Conservation (phyloP, 2,797 vertebrate species). For the Gastrophryne carolinensis region DNA sequence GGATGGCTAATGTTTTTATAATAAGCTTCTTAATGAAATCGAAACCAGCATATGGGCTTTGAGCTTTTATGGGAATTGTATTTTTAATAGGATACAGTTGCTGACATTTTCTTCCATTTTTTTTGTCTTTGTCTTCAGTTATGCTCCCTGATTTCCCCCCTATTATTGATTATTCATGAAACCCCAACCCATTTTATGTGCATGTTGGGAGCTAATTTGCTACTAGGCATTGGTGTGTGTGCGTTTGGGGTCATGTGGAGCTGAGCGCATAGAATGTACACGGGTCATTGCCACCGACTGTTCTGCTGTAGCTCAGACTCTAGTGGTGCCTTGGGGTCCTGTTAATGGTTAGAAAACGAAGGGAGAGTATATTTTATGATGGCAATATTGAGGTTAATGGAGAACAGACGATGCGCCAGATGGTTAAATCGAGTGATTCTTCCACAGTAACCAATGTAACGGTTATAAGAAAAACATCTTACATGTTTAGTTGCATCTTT, state of each 20-base stretch:
- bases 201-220: conserved; percentile 6
- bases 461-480: no score
- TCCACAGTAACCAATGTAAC: not conserved
- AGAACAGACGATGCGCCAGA: conserved; percentile 13
- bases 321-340: not conserved
- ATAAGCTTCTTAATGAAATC: no score
- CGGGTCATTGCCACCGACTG: not conserved
- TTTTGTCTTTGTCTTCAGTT: not conserved
- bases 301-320: not conserved
- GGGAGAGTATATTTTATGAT: not conserved
- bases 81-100: not conserved
- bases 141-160: not conserved
- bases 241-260: not conserved
- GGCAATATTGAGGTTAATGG: conserved; percentile 21
- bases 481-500: no score
- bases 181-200: not conserved
- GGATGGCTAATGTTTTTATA: no score
- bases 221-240: not conserved
- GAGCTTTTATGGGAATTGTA: no score
- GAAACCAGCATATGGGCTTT: no score
- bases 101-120: not conserved
- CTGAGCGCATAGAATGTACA: not conserved
- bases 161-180: not conserved
- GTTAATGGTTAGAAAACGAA: conserved; percentile 28
- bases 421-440: not conserved